These are phyloP conservation scores for Nyleta sp. DNA, from an alignment of 2,888 invertebrate genomes.

Conservation along the genomic window DNA sequence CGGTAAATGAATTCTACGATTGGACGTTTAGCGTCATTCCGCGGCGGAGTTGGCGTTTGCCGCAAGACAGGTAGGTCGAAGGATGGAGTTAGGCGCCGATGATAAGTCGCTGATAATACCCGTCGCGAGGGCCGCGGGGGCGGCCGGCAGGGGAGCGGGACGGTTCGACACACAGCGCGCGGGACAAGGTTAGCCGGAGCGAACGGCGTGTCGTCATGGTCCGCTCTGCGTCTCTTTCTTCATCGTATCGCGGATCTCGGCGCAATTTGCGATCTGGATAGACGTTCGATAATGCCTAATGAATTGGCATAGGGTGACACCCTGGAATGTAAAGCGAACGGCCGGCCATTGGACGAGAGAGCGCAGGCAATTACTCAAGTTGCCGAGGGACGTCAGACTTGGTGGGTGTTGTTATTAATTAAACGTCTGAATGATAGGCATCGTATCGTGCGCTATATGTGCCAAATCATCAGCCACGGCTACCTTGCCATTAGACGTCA, in stretches of 20 bases:
- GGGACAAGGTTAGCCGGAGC: constrained; percentile 43
- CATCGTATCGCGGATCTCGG: constrained; percentile 59
- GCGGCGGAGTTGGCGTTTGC: constrained; percentile 39
- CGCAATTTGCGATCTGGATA: constrained; percentile 65
- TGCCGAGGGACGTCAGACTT: constrained; percentile 74
- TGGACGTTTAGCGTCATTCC: constrained; percentile 61
- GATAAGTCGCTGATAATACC: constrained; percentile 64
- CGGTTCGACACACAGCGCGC: constrained; percentile 28
- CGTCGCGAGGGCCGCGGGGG: constrained; percentile 23
- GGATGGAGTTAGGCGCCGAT: constrained; percentile 58
- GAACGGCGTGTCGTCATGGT: constrained; percentile 54
- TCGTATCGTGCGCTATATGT: constrained; percentile 67
- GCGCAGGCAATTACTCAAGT: constrained; percentile 75
- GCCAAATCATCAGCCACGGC: constrained; percentile 65
- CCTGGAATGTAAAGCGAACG: constrained; percentile 70
- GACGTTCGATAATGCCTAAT: constrained; percentile 68
- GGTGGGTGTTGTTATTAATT: constrained; percentile 77
- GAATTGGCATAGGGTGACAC: constrained; percentile 68
- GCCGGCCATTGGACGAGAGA: constrained; percentile 72
- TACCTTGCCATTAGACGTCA: constrained; percentile 67
- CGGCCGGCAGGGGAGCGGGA: constrained; percentile 8
- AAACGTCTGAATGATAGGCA: constrained; percentile 77
- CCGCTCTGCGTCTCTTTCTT: constrained; percentile 45
- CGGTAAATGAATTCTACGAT: constrained; percentile 63
- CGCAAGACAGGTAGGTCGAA: constrained; percentile 61